A percentile compares a stretch with the other conserved stretches of the same genome.
phyloP scores from a whole-genome alignment of 2,113 vertebrate species.

The Dasyornis broadbenti region DNA sequence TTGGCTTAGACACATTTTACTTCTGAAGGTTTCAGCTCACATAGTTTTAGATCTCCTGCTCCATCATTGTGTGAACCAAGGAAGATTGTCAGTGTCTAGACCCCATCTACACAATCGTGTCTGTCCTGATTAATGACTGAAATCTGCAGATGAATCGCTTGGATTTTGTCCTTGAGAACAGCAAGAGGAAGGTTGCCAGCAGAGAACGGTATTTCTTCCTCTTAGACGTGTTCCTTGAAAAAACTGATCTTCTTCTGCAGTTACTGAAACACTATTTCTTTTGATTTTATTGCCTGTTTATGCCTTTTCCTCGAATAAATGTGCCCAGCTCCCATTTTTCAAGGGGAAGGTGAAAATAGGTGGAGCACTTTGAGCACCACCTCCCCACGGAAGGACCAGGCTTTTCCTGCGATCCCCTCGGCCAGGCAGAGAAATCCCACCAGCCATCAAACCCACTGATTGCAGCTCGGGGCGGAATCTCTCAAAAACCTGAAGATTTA shows the following conservation, averaged over 20 bases:
- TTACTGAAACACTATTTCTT: conserved; percentile 59
- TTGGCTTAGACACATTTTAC: neutral
- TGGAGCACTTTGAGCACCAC: neutral
- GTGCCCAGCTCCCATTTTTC: conserved; percentile 37
- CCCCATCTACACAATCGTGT: neutral
- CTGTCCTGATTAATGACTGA: conserved; percentile 38
- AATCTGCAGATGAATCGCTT: neutral
- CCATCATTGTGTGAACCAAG: neutral
- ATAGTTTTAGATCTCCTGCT: neutral
- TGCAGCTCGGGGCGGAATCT: conserved; percentile 1
- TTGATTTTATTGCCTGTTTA: conserved; percentile 40
- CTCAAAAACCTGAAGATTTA: neutral
- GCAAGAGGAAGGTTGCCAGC: neutral
- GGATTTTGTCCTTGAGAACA: conserved; percentile 44
- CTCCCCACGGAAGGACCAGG: neutral
- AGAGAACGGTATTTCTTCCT: neutral
- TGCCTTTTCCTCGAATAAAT: conserved; percentile 34
- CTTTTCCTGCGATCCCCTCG: neutral
- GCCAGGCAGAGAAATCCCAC: conserved; percentile 22
- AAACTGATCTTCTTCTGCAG: neutral
- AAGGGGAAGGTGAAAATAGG: neutral
- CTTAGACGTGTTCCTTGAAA: neutral
- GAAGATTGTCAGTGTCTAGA: conserved; percentile 2
- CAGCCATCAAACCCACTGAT: conserved; percentile 18
- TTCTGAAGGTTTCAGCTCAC: neutral